These are phyloP conservation scores for Xestia xanthographa DNA, from an alignment of 2,888 invertebrate species.

Conservation along the genomic window DNA sequence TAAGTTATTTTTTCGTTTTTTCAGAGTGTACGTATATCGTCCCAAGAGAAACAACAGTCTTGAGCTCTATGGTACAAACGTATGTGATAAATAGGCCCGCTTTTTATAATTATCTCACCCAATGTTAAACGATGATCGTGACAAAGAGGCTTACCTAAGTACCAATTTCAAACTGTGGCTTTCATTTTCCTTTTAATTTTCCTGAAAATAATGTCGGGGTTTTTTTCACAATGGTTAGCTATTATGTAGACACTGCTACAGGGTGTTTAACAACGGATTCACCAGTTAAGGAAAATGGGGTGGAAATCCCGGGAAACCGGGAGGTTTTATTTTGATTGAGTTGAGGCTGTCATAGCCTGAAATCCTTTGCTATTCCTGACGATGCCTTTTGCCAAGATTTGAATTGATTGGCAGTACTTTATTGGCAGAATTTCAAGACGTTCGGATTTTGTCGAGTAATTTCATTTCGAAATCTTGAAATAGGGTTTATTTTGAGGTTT, in stretches of 20 bases:
- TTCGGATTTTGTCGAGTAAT: conserved; percentile 12
- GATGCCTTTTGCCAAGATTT: conserved; percentile 19
- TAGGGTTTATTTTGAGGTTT: not conserved
- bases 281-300: conserved; percentile 17
- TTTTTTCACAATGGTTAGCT: conserved; percentile 31
- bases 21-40: not conserved
- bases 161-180: not conserved
- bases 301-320: not conserved
- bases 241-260: conserved; percentile 5
- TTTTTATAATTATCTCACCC: not conserved
- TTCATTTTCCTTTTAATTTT: conserved; percentile 1
- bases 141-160: not conserved
- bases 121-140: not conserved
- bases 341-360: conserved; percentile 10
- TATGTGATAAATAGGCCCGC: not conserved
- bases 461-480: conserved; percentile 16
- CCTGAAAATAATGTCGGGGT: not conserved
- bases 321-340: conserved; percentile 37
- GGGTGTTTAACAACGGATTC: conserved; percentile 28
- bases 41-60: not conserved
- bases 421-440: conserved; percentile 28
- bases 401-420: conserved; percentile 35
- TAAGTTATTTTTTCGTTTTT: not conserved
- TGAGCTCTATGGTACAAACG: not conserved
- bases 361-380: conserved; percentile 19